Evolutionary conservation across 2,113 vertebrate species (phyloP).

Genomic region (Osmerus eperlanus): DNA sequence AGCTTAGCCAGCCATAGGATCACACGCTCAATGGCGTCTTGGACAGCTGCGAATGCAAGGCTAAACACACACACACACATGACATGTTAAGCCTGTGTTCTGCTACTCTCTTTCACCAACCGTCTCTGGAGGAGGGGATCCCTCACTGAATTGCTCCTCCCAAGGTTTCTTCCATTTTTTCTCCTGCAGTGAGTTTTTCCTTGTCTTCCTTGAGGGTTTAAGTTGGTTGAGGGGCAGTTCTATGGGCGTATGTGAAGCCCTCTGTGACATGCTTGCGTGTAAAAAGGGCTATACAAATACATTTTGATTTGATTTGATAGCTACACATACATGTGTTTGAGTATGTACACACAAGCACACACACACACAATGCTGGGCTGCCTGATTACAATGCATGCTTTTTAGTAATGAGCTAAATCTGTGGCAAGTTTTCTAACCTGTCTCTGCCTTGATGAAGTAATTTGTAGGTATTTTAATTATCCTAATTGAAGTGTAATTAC

Average conservation of each 20-base stretch:
- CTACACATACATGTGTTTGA: not conserved
- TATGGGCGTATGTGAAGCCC: too few species aligned
- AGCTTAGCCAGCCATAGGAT: not conserved
- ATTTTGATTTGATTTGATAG: not conserved
- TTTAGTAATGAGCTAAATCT: not conserved
- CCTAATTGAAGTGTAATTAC: conserved; percentile 47
- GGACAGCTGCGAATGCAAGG: not conserved
- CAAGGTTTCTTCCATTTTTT: too few species aligned
- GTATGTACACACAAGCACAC: not conserved
- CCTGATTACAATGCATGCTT: not conserved
- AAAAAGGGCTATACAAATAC: too few species aligned
- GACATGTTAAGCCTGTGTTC: not conserved
- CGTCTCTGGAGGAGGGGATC: too few species aligned
- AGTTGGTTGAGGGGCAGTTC: too few species aligned
- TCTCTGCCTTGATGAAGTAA: not conserved
- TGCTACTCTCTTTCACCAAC: too few species aligned
- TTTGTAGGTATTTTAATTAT: conserved; percentile 34
- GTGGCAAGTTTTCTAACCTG: not conserved
- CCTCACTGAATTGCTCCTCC: too few species aligned
- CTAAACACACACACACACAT: not conserved
- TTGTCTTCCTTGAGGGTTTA: too few species aligned
- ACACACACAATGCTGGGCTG: not conserved
- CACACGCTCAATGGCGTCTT: not conserved
- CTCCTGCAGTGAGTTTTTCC: too few species aligned
- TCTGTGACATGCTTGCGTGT: too few species aligned